These are phyloP conservation scores for Siniperca undulata DNA, from an alignment of 2,797 vertebrate species.

Conservation along the genomic window DNA sequence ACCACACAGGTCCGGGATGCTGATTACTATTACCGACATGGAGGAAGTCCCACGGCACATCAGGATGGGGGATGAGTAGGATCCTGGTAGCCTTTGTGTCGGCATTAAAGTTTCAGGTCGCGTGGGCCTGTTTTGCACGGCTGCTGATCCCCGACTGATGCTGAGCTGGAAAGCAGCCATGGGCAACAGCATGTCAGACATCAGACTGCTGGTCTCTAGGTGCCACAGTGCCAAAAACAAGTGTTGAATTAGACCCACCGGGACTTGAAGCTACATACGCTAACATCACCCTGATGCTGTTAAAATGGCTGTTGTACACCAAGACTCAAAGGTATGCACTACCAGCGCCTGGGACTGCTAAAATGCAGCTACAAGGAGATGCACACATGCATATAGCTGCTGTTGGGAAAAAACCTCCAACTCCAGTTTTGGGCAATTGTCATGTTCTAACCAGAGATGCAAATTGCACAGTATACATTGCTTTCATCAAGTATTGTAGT, in stretches of 20 bases:
- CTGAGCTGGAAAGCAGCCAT: constrained; percentile 85
- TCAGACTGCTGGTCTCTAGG: constrained; percentile 78
- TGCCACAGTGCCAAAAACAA: constrained; percentile 76
- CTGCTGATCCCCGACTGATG: constrained; percentile 68
- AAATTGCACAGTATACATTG: neutral
- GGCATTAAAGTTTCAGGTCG: constrained; percentile 88
- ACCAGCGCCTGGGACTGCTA: neutral
- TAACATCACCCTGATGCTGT: constrained; percentile 63
- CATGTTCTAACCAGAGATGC: neutral
- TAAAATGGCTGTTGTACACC: constrained; percentile 61
- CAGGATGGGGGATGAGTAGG: constrained; percentile 46
- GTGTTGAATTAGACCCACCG: constrained; percentile 80
- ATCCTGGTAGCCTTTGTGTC: constrained; percentile 71
- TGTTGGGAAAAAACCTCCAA: neutral
- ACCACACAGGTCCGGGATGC: constrained; percentile 39
- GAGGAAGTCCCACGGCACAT: constrained; percentile 72
- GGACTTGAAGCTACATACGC: constrained; percentile 71
- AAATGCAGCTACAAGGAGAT: neutral
- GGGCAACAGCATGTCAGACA: constrained; percentile 87
- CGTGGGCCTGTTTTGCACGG: constrained; percentile 78
- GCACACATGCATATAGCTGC: neutral
- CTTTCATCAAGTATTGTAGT: neutral
- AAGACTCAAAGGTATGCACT: constrained; percentile 35
- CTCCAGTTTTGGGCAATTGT: neutral
- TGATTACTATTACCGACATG: constrained; percentile 57